Evolutionary conservation across 2,113 vertebrate genomes (phyloP).

Genomic region (Chlorodrepanis virens): DNA sequence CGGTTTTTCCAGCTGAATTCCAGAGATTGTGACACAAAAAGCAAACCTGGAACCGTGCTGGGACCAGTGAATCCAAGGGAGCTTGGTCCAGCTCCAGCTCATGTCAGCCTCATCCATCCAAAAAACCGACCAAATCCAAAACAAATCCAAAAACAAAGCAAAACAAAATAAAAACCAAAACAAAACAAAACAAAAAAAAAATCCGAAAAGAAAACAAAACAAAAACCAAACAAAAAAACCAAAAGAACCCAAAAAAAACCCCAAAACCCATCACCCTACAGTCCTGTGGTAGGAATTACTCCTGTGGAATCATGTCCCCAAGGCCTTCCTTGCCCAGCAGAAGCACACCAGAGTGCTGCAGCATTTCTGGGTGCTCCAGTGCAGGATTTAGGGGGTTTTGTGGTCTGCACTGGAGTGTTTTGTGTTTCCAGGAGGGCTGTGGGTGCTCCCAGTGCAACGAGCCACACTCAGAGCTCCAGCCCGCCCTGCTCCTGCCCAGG

Average conservation of each 20-base stretch:
- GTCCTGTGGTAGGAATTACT: neutral
- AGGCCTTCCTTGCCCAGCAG: neutral
- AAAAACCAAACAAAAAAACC: too few relatives aligned
- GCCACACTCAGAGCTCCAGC: neutral
- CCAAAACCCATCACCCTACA: too few relatives aligned
- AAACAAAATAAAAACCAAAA: neutral
- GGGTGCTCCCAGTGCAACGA: neutral
- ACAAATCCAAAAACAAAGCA: neutral
- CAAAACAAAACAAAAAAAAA: neutral
- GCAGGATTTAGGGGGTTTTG: neutral
- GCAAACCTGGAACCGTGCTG: neutral
- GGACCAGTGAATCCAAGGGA: neutral
- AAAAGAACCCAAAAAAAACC: neutral
- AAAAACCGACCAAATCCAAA: too few relatives aligned
- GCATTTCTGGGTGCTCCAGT: neutral
- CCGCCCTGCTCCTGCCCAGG: neutral
- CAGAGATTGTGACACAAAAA: neutral
- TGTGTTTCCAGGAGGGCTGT: neutral
- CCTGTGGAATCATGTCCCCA: neutral
- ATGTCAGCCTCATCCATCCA: neutral
- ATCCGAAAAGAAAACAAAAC: too few relatives aligned
- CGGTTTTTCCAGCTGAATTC: neutral
- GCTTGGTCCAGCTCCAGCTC: neutral
- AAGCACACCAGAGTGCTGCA: neutral
- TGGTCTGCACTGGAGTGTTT: neutral